Evolutionary conservation across 2,797 vertebrate genomes (phyloP).

Genomic region (Molossus alvarezi): DNA sequence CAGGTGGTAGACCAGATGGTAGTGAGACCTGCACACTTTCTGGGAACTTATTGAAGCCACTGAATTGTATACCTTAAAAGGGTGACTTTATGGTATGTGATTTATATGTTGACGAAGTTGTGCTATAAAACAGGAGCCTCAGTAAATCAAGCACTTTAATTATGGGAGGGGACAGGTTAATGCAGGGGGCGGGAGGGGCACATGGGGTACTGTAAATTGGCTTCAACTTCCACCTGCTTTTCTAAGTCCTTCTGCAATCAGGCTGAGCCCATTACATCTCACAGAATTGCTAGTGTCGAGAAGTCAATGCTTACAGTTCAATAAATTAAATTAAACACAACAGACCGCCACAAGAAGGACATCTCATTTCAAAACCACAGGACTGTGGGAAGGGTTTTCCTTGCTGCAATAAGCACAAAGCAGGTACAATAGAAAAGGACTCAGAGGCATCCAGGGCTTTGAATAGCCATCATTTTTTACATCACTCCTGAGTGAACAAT

Average conservation of each 20-base stretch:
- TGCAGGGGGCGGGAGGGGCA: accelerated
- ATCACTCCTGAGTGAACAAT: constrained; percentile 50
- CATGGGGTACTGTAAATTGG: not conserved
- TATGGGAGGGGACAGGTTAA: not conserved
- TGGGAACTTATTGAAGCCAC: not conserved
- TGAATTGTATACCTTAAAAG: not conserved
- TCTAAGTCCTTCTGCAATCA: not conserved
- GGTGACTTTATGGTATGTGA: not conserved
- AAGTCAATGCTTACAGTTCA: constrained; percentile 47
- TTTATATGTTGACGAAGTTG: not conserved
- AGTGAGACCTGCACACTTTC: not conserved
- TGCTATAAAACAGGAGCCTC: not conserved
- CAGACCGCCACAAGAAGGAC: constrained; percentile 25
- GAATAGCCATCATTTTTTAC: constrained; percentile 70
- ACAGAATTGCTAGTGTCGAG: not conserved
- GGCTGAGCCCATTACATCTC: not conserved
- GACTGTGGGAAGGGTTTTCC: constrained; percentile 71
- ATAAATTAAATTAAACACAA: constrained; percentile 77
- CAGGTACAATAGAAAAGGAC: not conserved
- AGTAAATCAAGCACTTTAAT: not conserved
- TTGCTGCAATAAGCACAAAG: constrained; percentile 46
- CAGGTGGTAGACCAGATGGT: not conserved
- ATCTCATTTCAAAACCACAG: constrained; percentile 66
- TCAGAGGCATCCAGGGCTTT: not conserved
- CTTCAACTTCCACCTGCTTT: not conserved